Evolutionary conservation across 2,888 invertebrate species (phyloP).

Genomic region (Megalurothrips usitatus): DNA sequence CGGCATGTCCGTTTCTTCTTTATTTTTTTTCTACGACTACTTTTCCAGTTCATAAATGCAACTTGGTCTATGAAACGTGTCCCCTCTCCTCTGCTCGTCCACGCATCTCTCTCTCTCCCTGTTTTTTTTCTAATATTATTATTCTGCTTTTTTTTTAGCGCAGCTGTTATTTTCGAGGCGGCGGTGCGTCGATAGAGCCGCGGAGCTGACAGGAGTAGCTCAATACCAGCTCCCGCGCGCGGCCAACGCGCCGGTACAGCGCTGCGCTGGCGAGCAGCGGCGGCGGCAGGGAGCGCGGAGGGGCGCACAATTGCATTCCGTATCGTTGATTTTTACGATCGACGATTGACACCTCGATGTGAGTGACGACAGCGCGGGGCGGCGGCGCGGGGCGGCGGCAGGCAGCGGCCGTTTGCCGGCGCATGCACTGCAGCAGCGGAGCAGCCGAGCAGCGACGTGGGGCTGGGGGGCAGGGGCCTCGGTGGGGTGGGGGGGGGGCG

Average conservation of each 20-base stretch:
- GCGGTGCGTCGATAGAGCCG: no score
- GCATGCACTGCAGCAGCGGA: not conserved
- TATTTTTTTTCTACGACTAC: not conserved
- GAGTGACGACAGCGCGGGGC: not conserved
- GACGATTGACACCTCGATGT: not conserved
- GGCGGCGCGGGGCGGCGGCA: not conserved
- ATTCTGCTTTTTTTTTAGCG: not conserved
- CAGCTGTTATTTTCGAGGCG: no score
- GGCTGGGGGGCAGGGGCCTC: no score
- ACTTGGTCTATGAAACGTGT: not conserved
- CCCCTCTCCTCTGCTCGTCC: not conserved
- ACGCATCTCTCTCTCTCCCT: not conserved
- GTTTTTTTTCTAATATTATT: not conserved
- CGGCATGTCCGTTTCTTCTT: not conserved
- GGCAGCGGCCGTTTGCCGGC: not conserved
- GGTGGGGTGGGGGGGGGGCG: no score
- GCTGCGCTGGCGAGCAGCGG: not conserved
- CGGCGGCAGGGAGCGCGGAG: not conserved
- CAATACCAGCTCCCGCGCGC: not conserved
- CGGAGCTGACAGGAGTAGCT: no score
- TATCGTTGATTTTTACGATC: constrained; percentile 20
- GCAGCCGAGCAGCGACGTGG: not conserved
- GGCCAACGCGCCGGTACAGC: not conserved
- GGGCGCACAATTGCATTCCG: constrained; percentile 21
- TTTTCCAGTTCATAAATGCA: constrained; percentile 20